These are phyloP conservation scores for Tragelaphus scriptus DNA, from an alignment of 2,113 vertebrate genomes.

Conservation along the genomic window DNA sequence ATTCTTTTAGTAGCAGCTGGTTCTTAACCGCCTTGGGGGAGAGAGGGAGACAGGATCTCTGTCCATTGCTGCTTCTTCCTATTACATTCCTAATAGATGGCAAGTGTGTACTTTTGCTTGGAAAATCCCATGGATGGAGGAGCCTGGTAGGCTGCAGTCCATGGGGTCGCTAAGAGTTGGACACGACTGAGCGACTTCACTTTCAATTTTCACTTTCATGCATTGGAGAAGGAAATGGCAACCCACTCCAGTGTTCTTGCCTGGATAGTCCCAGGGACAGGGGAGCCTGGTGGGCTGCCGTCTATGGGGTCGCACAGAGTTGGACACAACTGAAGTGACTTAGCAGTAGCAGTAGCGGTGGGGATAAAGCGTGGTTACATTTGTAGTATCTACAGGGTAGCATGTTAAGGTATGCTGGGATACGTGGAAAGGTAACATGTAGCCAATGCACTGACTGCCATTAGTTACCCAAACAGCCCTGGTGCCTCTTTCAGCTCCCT, in stretches of 20 bases:
- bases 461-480: slow-evolving; percentile 45
- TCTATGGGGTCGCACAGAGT: too few species aligned
- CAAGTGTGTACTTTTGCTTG: not conserved
- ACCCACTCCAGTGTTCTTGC: too few species aligned
- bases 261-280: too few species aligned
- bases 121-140: too few species aligned
- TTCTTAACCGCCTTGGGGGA: slow-evolving; percentile 36
- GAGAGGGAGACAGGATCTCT: slow-evolving; percentile 40
- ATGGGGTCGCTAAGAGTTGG: too few species aligned
- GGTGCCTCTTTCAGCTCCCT: slow-evolving; percentile 33
- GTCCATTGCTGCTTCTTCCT: slow-evolving; percentile 33
- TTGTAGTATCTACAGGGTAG: slow-evolving; percentile 37
- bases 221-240: too few species aligned
- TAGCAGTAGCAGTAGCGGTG: not conserved
- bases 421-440: slow-evolving; percentile 17
- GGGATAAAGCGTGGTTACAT: slow-evolving; percentile 45
- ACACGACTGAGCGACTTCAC: too few species aligned
- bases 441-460: slow-evolving; percentile 42
- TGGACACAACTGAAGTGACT: too few species aligned
- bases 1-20: slow-evolving; percentile 70
- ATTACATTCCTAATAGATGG: slow-evolving; percentile 68
- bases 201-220: too few species aligned
- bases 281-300: too few species aligned
- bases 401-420: slow-evolving; percentile 45
- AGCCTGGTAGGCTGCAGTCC: too few species aligned